These are phyloP conservation scores for Agriopis leucophaearia DNA, from an alignment of 2,888 invertebrate species.

Conservation along the genomic window DNA sequence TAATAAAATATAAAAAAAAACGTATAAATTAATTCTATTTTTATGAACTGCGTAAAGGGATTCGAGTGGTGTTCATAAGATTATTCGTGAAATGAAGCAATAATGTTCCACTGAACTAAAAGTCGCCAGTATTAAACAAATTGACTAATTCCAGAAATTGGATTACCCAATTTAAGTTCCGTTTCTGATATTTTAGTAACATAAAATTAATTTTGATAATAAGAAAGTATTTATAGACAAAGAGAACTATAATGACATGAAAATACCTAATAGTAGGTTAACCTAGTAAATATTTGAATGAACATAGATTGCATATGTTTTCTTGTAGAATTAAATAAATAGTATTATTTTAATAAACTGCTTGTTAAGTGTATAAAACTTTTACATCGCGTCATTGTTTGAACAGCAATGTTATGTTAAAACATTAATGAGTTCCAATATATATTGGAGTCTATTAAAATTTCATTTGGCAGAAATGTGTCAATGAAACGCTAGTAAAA, in stretches of 20 bases:
- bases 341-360: conserved; percentile 11
- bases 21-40: conserved; percentile 71
- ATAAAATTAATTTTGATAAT: conserved; percentile 10
- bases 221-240: conserved; percentile 28
- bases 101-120: conserved; percentile 73
- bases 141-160: conserved; percentile 58
- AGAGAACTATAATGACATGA: conserved; percentile 15
- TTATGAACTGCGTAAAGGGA: conserved; percentile 73
- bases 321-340: conserved; percentile 5
- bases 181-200: conserved; percentile 17
- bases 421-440: neutral
- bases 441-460: neutral
- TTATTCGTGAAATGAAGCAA: conserved; percentile 72
- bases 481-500: conserved; percentile 8
- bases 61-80: conserved; percentile 53
- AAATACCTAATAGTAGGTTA: conserved; percentile 18
- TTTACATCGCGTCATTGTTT: neutral
- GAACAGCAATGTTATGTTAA: neutral
- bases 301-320: conserved; percentile 3
- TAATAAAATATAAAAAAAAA: conserved; percentile 49
- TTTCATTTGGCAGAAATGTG: neutral
- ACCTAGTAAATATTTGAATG: conserved; percentile 18
- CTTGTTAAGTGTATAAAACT: conserved; percentile 1
- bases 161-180: conserved; percentile 33
- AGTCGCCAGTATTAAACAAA: conserved; percentile 73